A percentile compares a stretch with the other conserved stretches of the same genome.
phyloP scores from a whole-genome alignment of 2,888 invertebrate species.

The Pimpla rufipes region DNA sequence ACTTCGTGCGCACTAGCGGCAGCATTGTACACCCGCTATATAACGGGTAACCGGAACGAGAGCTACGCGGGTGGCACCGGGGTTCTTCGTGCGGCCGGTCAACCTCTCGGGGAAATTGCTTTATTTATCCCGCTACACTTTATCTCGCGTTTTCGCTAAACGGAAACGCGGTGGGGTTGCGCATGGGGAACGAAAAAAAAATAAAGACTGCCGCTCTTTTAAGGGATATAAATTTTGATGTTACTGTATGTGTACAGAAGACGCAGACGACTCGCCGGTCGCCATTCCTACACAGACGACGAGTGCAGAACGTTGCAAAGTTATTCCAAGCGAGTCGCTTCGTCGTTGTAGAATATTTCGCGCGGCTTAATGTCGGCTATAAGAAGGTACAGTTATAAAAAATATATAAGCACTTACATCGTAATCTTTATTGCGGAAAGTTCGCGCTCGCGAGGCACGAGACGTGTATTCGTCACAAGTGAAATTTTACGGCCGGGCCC shows the following conservation, averaged over 20 bases:
- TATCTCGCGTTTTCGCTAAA: not conserved
- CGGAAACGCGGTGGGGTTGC: not conserved
- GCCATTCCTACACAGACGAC: not conserved
- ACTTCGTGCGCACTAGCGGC: not conserved
- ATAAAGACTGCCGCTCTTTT: not conserved
- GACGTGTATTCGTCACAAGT: not conserved
- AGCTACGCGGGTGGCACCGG: not conserved
- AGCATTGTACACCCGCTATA: not conserved
- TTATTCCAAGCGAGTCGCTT: not conserved
- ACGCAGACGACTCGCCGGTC: not conserved
- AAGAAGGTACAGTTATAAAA: slow-evolving; percentile 4
- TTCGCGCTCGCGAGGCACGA: not conserved
- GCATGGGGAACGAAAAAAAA: not conserved
- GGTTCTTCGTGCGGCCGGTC: not conserved
- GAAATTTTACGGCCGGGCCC: not conserved
- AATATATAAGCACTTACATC: not conserved
- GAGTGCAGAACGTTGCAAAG: not conserved
- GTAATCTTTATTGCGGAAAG: not conserved
- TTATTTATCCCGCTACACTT: not conserved
- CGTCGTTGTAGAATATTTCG: not conserved
- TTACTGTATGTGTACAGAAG: too few species aligned
- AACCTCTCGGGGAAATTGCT: not conserved
- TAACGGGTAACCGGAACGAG: not conserved
- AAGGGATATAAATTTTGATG: not conserved
- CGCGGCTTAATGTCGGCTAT: not conserved